Conservation (phyloP, 2,797 vertebrate species). For the Dromococcyx pavoninus region DNA sequence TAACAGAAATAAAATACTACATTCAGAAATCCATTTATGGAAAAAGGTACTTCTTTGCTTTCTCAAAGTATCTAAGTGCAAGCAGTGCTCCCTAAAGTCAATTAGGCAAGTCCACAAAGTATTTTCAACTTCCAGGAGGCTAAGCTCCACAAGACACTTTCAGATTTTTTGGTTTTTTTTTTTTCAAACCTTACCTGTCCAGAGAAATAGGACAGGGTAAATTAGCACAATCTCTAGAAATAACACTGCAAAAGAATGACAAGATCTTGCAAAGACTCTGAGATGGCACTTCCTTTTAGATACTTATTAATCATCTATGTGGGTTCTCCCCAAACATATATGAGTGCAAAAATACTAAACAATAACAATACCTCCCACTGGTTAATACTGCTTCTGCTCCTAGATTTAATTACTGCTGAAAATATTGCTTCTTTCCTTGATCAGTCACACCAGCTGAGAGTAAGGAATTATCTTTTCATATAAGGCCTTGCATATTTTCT, state of each 20-base stretch:
- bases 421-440: conserved; percentile 17
- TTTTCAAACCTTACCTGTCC: neutral
- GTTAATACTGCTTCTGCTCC: neutral
- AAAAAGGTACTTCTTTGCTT: neutral
- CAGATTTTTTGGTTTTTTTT: neutral
- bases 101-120: neutral
- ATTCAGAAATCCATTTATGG: neutral
- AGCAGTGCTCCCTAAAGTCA: neutral
- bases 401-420: neutral
- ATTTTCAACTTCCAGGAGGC: neutral
- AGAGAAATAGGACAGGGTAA: neutral
- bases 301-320: neutral
- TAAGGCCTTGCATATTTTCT: neutral
- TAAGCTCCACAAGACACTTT: neutral
- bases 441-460: neutral
- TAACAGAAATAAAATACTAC: neutral
- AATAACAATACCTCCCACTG: neutral
- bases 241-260: neutral
- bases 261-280: neutral
- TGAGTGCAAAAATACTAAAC: neutral
- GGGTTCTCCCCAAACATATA: neutral
- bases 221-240: neutral
- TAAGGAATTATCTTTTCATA: neutral
- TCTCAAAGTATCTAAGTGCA: neutral
- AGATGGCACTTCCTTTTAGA: neutral